Conservation (phyloP, 2,888 invertebrate genomes). For the Drosophila trichaetosa region DNA sequence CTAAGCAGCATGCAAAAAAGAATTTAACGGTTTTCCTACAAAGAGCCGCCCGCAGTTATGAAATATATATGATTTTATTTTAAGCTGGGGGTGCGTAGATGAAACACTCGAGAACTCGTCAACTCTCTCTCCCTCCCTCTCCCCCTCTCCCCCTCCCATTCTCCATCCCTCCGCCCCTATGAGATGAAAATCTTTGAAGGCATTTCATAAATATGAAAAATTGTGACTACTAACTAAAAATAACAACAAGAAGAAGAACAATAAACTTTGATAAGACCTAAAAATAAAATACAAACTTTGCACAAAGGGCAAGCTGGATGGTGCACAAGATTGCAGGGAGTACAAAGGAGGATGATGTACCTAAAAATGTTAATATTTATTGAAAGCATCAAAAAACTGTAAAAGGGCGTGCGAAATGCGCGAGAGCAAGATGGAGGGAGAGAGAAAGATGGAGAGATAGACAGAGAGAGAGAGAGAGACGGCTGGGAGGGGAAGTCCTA, state of each 20-base stretch:
- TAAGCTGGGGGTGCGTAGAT: neutral
- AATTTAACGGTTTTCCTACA: constrained; percentile 54
- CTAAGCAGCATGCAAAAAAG: constrained; percentile 44
- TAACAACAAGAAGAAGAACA: constrained; percentile 43
- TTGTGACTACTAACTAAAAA: constrained; percentile 71
- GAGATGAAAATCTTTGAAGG: constrained; percentile 79
- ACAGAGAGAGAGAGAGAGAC: neutral
- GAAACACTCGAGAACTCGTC: neutral
- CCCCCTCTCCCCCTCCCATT: constrained; percentile 2
- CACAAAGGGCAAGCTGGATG: constrained; percentile 12
- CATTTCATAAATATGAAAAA: constrained; percentile 78
- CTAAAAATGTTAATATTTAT: constrained; percentile 76
- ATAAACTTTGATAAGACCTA: constrained; percentile 46
- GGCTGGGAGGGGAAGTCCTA: neutral
- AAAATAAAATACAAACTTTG: constrained; percentile 9
- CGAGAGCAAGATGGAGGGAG: neutral
- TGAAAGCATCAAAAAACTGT: constrained; percentile 66
- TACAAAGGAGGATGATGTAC: constrained; percentile 7
- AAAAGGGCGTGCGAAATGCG: constrained; percentile 22
- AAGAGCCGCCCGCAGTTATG: constrained; percentile 60
- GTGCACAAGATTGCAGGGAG: constrained; percentile 19
- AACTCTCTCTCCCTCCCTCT: no score
- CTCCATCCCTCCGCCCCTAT: constrained; percentile 21
- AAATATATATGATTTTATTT: constrained; percentile 28
- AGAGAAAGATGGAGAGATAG: neutral